These are phyloP conservation scores for Portevinia maculata DNA, from an alignment of 2,888 invertebrate species.

Conservation along the genomic window DNA sequence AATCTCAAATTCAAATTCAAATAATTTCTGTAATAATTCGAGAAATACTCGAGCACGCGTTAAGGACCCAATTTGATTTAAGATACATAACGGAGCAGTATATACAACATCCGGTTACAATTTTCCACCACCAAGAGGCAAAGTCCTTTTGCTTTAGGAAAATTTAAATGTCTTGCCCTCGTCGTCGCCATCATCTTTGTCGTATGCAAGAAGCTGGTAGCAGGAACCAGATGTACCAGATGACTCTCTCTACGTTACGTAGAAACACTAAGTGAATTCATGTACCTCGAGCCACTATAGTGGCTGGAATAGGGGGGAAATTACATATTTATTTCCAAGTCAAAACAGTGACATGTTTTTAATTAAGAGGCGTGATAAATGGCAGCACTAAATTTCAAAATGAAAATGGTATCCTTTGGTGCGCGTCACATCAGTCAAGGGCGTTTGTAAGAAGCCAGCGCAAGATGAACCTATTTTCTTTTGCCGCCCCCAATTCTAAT, in stretches of 20 bases:
- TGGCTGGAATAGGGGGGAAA: slow-evolving; percentile 48
- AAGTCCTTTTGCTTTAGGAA: slow-evolving; percentile 50
- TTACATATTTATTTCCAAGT: slow-evolving; percentile 74
- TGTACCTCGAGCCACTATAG: slow-evolving; percentile 39
- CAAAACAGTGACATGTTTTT: slow-evolving; percentile 79
- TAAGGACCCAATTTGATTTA: slow-evolving; percentile 69
- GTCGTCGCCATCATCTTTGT: neutral
- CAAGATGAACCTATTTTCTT: slow-evolving; percentile 68
- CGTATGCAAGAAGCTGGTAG: slow-evolving; percentile 27
- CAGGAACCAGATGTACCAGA: slow-evolving; percentile 67
- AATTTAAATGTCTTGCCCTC: slow-evolving; percentile 65
- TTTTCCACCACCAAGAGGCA: slow-evolving; percentile 47
- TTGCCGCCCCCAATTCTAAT: slow-evolving; percentile 19
- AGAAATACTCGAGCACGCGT: slow-evolving; percentile 65
- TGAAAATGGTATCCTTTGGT: slow-evolving; percentile 74
- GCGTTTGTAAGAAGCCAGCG: slow-evolving; percentile 33
- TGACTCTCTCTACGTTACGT: slow-evolving; percentile 26
- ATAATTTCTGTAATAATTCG: slow-evolving; percentile 69
- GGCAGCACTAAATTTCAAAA: slow-evolving; percentile 74
- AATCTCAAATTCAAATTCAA: slow-evolving; percentile 60
- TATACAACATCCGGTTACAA: slow-evolving; percentile 66
- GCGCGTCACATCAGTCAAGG: slow-evolving; percentile 74
- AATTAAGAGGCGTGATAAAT: slow-evolving; percentile 80
- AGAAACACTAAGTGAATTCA: slow-evolving; percentile 52
- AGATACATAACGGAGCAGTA: slow-evolving; percentile 23